These are phyloP conservation scores for Augiades crinisus DNA, from an alignment of 2,888 invertebrate genomes.

Conservation along the genomic window DNA sequence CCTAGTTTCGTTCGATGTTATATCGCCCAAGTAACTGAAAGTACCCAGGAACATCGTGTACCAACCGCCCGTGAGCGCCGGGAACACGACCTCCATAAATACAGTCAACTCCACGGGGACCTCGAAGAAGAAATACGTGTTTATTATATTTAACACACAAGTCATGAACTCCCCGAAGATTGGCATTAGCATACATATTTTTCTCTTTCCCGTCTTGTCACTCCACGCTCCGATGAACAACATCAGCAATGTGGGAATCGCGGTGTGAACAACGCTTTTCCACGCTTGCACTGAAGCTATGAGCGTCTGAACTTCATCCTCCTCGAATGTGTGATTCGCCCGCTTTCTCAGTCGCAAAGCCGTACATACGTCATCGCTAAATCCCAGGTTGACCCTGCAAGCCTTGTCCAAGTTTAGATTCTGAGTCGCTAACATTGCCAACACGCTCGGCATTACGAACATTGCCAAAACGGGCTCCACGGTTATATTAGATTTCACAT, in stretches of 20 bases:
- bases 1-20: conserved; percentile 78
- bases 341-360: conserved; percentile 86
- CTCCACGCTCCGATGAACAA: conserved; percentile 84
- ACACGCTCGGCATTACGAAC: conserved; percentile 84
- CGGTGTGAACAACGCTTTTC: conserved; percentile 79
- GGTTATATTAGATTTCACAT: conserved; percentile 80
- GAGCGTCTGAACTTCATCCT: conserved; percentile 83
- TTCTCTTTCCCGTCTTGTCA: conserved; percentile 80
- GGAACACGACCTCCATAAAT: conserved; percentile 76
- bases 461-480: conserved; percentile 85
- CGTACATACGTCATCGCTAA: conserved; percentile 85
- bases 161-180: conserved; percentile 79
- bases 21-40: conserved; percentile 83
- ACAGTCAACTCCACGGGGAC: conserved; percentile 77
- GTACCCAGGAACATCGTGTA: conserved; percentile 80
- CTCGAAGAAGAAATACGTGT: conserved; percentile 79
- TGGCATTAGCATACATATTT: conserved; percentile 82
- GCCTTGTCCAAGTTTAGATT: conserved; percentile 93
- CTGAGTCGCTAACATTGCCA: conserved; percentile 89
- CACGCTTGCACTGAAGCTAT: conserved; percentile 79
- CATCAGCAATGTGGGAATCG: conserved; percentile 76
- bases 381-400: conserved; percentile 89
- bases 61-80: conserved; percentile 79
- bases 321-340: conserved; percentile 83
- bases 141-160: conserved; percentile 71